A percentile compares a stretch with the other conserved stretches of the same genome.
phyloP scores from a whole-genome alignment of 1,140 invertebrate species.

The Pogonomyrmex barbatus region DNA sequence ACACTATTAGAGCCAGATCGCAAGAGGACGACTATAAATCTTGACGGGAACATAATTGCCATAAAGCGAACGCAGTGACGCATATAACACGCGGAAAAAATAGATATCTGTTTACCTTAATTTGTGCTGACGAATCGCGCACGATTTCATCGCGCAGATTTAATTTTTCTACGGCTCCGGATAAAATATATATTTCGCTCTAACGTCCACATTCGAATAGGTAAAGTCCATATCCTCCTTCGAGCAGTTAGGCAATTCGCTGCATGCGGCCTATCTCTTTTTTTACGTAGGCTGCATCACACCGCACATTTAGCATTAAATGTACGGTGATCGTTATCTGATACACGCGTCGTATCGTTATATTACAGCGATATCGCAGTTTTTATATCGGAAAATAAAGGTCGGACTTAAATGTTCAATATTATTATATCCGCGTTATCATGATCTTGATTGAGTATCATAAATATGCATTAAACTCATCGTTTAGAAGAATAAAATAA shows the following conservation, averaged over 20 bases:
- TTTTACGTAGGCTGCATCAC: neutral
- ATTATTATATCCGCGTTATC: conserved; percentile 4
- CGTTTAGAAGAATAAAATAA: neutral
- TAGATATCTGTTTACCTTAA: conserved; percentile 14
- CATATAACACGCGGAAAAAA: conserved; percentile 22
- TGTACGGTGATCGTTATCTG: neutral
- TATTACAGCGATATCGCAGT: neutral
- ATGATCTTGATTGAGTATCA: neutral
- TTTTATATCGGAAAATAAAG: conserved; percentile 13
- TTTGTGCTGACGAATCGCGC: conserved; percentile 2
- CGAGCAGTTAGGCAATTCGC: conserved; percentile 38
- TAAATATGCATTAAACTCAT: neutral
- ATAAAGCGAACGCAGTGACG: conserved; percentile 8
- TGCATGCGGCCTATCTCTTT: conserved; percentile 12
- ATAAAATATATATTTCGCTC: conserved; percentile 4
- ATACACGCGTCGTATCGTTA: neutral
- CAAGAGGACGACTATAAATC: conserved; percentile 55
- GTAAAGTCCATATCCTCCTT: conserved; percentile 8
- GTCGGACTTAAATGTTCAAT: neutral
- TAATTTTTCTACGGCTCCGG: neutral
- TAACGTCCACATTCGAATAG: conserved; percentile 2
- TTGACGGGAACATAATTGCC: conserved; percentile 32
- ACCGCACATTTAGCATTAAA: conserved; percentile 33
- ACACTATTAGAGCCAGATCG: conserved; percentile 39
- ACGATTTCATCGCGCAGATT: conserved; percentile 29